Evolutionary conservation across 2,888 invertebrate genomes (phyloP).

Genomic region (Oasisia sp.): DNA sequence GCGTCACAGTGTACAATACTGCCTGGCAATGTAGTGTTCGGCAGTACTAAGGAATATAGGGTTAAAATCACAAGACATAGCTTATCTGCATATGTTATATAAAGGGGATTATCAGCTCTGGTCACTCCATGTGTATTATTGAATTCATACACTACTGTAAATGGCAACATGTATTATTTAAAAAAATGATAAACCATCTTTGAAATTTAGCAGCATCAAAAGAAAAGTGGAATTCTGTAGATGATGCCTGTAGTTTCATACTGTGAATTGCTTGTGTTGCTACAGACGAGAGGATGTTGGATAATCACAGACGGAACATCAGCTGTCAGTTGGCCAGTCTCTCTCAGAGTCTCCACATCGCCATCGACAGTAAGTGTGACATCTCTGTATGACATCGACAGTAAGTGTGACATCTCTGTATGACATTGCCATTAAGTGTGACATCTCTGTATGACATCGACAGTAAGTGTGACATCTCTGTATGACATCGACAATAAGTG

Average conservation of each 20-base stretch:
- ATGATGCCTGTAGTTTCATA: background rate
- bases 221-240: background rate
- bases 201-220: background rate
- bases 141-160: background rate
- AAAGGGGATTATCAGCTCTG: too few relatives aligned
- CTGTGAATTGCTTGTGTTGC: background rate
- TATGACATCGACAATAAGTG: too few relatives aligned
- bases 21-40: too few relatives aligned
- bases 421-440: too few relatives aligned
- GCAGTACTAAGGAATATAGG: too few relatives aligned
- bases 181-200: background rate
- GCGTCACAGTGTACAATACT: too few relatives aligned
- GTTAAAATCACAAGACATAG: too few relatives aligned
- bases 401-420: background rate
- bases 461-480: too few relatives aligned
- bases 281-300: constrained; percentile 32
- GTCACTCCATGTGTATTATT: background rate
- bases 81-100: too few relatives aligned
- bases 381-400: background rate
- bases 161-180: background rate
- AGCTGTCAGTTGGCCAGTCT: constrained; percentile 25
- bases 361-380: constrained; percentile 32
- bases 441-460: too few relatives aligned
- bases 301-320: constrained; percentile 29
- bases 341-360: constrained; percentile 31